Conservation (phyloP, 2,888 invertebrate genomes). For the Perithous albicinctus region DNA sequence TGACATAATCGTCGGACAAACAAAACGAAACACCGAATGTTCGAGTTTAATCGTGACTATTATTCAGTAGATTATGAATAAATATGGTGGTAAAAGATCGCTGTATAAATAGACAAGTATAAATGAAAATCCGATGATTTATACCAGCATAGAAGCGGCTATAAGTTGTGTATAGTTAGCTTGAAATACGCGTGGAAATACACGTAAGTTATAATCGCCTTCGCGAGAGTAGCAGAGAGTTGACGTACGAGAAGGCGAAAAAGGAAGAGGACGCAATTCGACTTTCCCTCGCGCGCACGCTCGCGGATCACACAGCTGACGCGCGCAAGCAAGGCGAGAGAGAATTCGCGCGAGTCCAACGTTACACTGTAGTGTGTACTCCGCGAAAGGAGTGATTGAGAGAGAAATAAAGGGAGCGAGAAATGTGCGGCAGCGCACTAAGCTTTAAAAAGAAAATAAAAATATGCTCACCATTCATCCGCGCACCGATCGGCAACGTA, state of each 20-base stretch:
- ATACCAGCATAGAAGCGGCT: background rate
- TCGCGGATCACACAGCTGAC: constrained; percentile 62
- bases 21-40: background rate
- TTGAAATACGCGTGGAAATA: constrained; percentile 43
- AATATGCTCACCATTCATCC: constrained; percentile 51
- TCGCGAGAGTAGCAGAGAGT: constrained; percentile 40
- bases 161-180: constrained; percentile 1
- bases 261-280: constrained; percentile 65
- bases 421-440: constrained; percentile 26
- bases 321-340: constrained; percentile 29
- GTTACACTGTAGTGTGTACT: background rate
- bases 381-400: constrained; percentile 50
- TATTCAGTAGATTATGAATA: background rate
- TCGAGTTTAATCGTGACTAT: background rate
- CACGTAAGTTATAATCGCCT: constrained; percentile 38
- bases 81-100: background rate
- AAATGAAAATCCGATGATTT: background rate
- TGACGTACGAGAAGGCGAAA: constrained; percentile 49
- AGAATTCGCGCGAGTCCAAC: constrained; percentile 44
- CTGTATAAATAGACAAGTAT: background rate
- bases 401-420: constrained; percentile 53
- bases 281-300: constrained; percentile 59
- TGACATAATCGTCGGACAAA: background rate
- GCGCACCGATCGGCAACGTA: constrained; percentile 35
- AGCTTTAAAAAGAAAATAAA: constrained; percentile 8